These are phyloP conservation scores for Leucoptera coffeella DNA, from an alignment of 2,888 invertebrate genomes.

Conservation along the genomic window DNA sequence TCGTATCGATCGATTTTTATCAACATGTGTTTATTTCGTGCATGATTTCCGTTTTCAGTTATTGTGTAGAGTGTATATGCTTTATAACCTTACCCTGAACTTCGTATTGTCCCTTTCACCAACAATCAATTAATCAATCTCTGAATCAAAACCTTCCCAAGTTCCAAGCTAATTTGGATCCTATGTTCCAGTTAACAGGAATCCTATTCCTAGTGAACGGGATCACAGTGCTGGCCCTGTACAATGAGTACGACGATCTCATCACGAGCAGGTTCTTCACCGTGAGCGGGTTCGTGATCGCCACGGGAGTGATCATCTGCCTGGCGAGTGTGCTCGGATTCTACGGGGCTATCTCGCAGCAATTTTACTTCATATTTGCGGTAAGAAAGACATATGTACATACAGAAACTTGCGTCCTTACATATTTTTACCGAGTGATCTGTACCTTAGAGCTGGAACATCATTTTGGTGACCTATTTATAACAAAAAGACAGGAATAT, in stretches of 20 bases:
- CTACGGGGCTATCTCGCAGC: constrained; percentile 78
- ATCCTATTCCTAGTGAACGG: constrained; percentile 67
- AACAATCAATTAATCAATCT: background rate
- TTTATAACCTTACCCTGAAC: background rate
- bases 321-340: constrained; percentile 75
- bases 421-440: background rate
- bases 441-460: background rate
- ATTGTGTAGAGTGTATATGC: background rate
- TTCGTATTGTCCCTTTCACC: background rate
- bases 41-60: background rate
- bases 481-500: no score
- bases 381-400: no score
- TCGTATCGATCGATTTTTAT: no score
- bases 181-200: constrained; percentile 63
- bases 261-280: constrained; percentile 58
- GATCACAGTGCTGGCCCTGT: constrained; percentile 52
- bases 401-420: background rate
- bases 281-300: constrained; percentile 59
- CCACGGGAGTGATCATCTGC: constrained; percentile 64
- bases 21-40: no score
- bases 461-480: background rate
- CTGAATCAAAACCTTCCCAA: background rate
- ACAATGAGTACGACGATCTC: constrained; percentile 56
- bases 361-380: constrained; percentile 71
- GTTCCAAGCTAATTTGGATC: background rate